These are phyloP conservation scores for Hiodon tergisus DNA, from an alignment of 2,113 vertebrate species.

Conservation along the genomic window DNA sequence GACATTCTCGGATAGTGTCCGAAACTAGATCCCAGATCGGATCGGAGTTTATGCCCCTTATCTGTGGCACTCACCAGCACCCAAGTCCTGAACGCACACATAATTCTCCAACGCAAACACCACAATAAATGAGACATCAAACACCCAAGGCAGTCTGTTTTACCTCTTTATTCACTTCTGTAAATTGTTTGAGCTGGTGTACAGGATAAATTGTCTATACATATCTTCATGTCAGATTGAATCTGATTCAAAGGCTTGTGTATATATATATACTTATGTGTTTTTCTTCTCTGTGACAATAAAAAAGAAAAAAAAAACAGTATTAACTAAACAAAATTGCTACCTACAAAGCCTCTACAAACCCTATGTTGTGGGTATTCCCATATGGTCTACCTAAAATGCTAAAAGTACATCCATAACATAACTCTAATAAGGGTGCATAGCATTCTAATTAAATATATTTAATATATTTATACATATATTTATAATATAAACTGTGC, in stretches of 20 bases:
- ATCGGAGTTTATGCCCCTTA: no score
- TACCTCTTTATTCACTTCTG: constrained; percentile 65
- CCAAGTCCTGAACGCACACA: no score
- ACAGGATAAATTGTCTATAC: constrained; percentile 73
- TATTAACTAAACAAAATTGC: constrained; percentile 37
- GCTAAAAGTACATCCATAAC: constrained; percentile 72
- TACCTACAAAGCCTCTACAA: constrained; percentile 70
- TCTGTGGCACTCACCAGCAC: no score
- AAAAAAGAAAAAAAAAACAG: constrained; percentile 68
- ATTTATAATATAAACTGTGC: constrained; percentile 76
- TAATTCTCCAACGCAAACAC: no score
- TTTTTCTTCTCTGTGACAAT: constrained; percentile 57
- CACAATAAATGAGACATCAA: no score
- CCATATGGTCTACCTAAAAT: constrained; percentile 59
- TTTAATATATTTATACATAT: constrained; percentile 71
- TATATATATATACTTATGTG: constrained; percentile 61
- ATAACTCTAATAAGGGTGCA: constrained; percentile 71
- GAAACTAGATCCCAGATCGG: no score
- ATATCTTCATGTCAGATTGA: constrained; percentile 64
- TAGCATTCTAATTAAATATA: constrained; percentile 75
- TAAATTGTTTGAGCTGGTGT: constrained; percentile 76
- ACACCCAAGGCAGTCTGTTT: no score
- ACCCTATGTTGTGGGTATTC: constrained; percentile 60
- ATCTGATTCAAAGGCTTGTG: constrained; percentile 67
- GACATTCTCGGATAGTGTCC: no score